A percentile compares a stretch with the other conserved stretches of the same genome.
phyloP scores from a whole-genome alignment of 2,113 vertebrate genomes.

The Pristiophorus japonicus region DNA sequence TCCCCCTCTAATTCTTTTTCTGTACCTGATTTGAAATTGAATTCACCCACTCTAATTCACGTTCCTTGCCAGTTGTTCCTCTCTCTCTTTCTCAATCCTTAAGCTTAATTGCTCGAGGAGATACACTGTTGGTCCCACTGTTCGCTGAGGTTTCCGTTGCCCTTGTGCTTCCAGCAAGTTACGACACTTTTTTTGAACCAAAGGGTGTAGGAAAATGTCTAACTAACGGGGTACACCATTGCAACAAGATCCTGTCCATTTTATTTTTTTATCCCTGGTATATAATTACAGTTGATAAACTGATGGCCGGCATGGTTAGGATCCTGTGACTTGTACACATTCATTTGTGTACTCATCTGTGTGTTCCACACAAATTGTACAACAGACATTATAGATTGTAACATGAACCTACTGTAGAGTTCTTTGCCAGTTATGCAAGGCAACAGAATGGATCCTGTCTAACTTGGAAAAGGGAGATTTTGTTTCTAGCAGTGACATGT shows the following conservation, averaged over 20 bases:
- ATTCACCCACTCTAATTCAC: background rate
- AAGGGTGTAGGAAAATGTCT: background rate
- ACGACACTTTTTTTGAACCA: too few species aligned
- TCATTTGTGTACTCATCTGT: background rate
- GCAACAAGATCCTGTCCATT: background rate
- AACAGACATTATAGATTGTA: background rate
- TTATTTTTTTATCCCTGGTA: background rate
- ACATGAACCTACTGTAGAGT: background rate
- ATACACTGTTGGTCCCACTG: background rate
- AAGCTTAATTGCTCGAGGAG: background rate
- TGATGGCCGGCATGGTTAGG: background rate
- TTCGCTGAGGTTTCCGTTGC: background rate
- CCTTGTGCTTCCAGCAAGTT: background rate
- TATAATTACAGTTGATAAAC: background rate
- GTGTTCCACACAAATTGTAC: background rate
- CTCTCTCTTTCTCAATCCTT: background rate
- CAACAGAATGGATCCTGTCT: background rate
- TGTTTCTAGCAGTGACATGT: background rate
- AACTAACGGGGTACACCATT: background rate
- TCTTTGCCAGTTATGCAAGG: background rate
- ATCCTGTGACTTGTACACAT: background rate
- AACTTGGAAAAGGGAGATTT: background rate
- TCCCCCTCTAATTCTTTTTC: background rate
- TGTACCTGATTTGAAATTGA: background rate
- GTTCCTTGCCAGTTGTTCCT: background rate